A percentile compares a stretch with the other conserved stretches of the same genome.
Evolutionary conservation across 2,113 vertebrate genomes (phyloP).

Genomic region (Oryzias curvinotus): DNA sequence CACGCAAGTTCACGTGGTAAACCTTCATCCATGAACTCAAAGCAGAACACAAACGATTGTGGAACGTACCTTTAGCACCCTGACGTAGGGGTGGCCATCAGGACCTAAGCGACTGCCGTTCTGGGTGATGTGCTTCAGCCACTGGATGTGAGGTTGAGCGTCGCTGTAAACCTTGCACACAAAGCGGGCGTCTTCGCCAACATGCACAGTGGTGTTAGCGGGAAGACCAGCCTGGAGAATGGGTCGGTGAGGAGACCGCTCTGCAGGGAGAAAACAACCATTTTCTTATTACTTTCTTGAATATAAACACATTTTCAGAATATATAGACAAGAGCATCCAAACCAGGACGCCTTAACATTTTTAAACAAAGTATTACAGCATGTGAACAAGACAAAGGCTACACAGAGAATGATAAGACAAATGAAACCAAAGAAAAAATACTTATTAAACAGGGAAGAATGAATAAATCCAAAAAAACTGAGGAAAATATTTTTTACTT

Average conservation of each 20-base stretch:
- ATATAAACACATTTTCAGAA: neutral
- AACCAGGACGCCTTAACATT: too few species aligned
- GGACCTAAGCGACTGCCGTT: conserved; percentile 90
- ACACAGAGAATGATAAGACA: too few species aligned
- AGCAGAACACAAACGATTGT: neutral
- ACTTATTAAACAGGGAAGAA: too few species aligned
- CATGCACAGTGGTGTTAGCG: conserved; percentile 86
- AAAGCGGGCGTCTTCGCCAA: conserved; percentile 92
- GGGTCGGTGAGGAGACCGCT: conserved; percentile 92
- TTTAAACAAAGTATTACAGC: too few species aligned
- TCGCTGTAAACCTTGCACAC: conserved; percentile 98
- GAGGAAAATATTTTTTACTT: too few species aligned
- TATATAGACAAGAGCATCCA: neutral
- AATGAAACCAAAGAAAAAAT: too few species aligned
- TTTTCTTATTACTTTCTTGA: neutral
- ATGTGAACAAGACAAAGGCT: too few species aligned
- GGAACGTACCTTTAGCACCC: conserved; percentile 89
- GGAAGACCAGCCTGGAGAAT: conserved; percentile 96
- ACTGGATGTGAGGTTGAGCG: conserved; percentile 96
- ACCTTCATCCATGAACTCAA: too few species aligned
- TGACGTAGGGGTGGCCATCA: conserved; percentile 89
- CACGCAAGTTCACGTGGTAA: too few species aligned
- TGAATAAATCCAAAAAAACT: too few species aligned
- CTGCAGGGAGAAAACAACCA: conserved; percentile 61
- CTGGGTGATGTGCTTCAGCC: conserved; percentile 91